These are phyloP conservation scores for Melanostoma scalare DNA, from an alignment of 2,888 invertebrate species.

Conservation along the genomic window DNA sequence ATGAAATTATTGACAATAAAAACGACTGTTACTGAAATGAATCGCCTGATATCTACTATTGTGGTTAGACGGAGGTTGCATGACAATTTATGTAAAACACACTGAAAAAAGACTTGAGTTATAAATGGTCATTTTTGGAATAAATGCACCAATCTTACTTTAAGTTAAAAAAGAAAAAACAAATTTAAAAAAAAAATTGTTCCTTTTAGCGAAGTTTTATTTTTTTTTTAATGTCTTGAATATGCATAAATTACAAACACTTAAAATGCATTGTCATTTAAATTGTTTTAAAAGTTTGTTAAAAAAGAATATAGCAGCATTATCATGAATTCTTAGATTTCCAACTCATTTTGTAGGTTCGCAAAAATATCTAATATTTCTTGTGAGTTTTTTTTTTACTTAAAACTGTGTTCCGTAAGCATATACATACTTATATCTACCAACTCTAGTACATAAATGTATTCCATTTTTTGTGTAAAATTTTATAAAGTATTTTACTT, in stretches of 20 bases:
- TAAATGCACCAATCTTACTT: not conserved
- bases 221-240: not conserved
- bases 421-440: conserved; percentile 34
- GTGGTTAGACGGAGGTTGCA: conserved; percentile 27
- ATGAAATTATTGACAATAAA: conserved; percentile 62
- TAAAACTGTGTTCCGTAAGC: conserved; percentile 12
- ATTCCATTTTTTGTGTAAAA: conserved; percentile 47
- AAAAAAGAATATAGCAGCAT: not conserved
- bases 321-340: conserved; percentile 4
- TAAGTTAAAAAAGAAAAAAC: conserved; percentile 9
- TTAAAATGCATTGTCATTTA: not conserved
- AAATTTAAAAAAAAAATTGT: conserved; percentile 19
- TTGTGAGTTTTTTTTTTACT: not conserved
- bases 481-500: conserved; percentile 37
- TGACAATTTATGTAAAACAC: conserved; percentile 12
- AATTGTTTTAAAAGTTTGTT: no score
- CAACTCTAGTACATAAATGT: not conserved
- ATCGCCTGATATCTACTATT: conserved; percentile 17
- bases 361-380: conserved; percentile 14
- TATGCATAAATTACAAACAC: not conserved
- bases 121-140: conserved; percentile 1
- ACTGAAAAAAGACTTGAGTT: conserved; percentile 47
- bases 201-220: conserved; percentile 26
- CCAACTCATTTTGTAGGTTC: conserved; percentile 5
- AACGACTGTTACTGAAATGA: conserved; percentile 46